A percentile compares a stretch with the other conserved stretches of the same genome.
Evolutionary conservation across 92 coral and sea anemone species (phyloP).

Genomic region (Paragorgia papillata): DNA sequence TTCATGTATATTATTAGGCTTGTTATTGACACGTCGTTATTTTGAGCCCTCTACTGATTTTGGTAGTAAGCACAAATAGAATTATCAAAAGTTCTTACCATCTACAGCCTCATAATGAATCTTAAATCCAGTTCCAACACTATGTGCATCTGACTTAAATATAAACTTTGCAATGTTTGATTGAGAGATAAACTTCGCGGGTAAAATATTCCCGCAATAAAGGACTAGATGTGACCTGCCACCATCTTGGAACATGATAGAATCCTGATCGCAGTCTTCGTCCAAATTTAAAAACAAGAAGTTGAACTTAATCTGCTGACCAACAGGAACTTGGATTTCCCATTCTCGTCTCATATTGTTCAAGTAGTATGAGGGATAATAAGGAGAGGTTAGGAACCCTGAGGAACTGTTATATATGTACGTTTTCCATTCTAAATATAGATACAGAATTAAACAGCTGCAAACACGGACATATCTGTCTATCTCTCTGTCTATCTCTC

Average conservation of each 20-base stretch:
- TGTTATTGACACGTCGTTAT: no score
- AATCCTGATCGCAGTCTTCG: conserved; percentile 57
- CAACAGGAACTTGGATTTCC: conserved; percentile 59
- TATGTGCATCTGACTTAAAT: conserved; percentile 51
- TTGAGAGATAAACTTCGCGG: conserved; percentile 56
- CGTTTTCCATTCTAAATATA: neutral
- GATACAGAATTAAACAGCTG: neutral
- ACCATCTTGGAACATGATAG: conserved; percentile 64
- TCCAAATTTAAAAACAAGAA: conserved; percentile 54
- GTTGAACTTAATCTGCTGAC: conserved; percentile 55
- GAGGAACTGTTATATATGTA: conserved; percentile 6
- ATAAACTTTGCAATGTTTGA: conserved; percentile 57
- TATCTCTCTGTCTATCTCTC: no score
- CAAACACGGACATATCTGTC: neutral
- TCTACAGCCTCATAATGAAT: conserved; percentile 38
- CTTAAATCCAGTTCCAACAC: conserved; percentile 58
- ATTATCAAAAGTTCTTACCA: conserved; percentile 8
- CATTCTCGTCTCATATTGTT: conserved; percentile 58
- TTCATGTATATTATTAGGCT: no score
- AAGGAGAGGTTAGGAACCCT: conserved; percentile 67
- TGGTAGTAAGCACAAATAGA: no score
- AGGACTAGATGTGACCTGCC: conserved; percentile 42
- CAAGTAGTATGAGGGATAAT: conserved; percentile 65
- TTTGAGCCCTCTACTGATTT: no score
- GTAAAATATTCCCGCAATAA: conserved; percentile 67